These are phyloP conservation scores for Nycticryphes semicollaris DNA, from an alignment of 2,113 vertebrate genomes.

Conservation along the genomic window DNA sequence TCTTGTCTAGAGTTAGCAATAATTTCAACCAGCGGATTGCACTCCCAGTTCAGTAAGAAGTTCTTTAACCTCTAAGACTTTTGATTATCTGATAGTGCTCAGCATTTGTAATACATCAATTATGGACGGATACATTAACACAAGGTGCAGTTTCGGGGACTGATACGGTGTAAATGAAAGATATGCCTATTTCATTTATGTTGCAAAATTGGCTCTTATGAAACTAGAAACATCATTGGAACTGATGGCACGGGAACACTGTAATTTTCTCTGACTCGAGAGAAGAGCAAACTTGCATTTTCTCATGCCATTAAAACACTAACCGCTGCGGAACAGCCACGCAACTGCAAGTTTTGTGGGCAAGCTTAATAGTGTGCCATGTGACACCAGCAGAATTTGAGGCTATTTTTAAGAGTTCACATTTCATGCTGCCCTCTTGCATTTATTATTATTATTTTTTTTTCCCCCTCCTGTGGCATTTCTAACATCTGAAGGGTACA, in stretches of 20 bases:
- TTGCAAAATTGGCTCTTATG: constrained; percentile 29
- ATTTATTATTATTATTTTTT: background rate
- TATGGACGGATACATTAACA: background rate
- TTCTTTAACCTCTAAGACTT: constrained; percentile 48
- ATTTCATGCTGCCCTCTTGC: constrained; percentile 41
- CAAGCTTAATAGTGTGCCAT: background rate
- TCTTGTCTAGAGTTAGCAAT: background rate
- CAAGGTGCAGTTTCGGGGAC: constrained; percentile 12
- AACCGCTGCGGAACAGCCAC: background rate
- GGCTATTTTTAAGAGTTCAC: constrained; percentile 48
- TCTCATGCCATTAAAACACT: constrained; percentile 1
- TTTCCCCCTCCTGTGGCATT: background rate
- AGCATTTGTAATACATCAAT: constrained; percentile 32
- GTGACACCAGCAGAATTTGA: constrained; percentile 34
- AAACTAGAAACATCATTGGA: constrained; percentile 45
- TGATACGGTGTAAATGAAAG: background rate
- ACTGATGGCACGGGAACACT: constrained; percentile 21
- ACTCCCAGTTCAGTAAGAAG: background rate
- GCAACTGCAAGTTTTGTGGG: constrained; percentile 5
- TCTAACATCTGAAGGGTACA: background rate
- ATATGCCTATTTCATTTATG: constrained; percentile 35
- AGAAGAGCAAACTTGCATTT: constrained; percentile 51
- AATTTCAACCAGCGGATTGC: background rate
- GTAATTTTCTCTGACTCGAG: constrained; percentile 54
- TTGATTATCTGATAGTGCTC: constrained; percentile 11